These are phyloP conservation scores for Euclidia mi DNA, from an alignment of 2,888 invertebrate species.

Conservation along the genomic window DNA sequence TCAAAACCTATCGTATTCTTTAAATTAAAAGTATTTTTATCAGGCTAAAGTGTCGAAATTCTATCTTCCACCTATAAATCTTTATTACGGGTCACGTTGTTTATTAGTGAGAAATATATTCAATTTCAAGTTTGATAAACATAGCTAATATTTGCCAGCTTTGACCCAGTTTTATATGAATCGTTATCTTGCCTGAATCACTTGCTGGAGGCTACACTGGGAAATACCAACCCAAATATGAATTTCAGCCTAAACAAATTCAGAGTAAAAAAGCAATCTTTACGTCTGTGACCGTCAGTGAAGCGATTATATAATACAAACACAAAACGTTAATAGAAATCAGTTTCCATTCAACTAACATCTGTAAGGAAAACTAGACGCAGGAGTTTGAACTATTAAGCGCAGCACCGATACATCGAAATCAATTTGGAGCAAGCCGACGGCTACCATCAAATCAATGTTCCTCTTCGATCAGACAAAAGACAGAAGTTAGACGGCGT, in stretches of 20 bases:
- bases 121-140: conserved; percentile 34
- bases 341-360: conserved; percentile 15
- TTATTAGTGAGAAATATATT: conserved; percentile 32
- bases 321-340: background rate
- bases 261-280: background rate
- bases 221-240: conserved; percentile 18
- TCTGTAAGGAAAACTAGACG: conserved; percentile 8
- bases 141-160: conserved; percentile 22
- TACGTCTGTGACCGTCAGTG: background rate
- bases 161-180: conserved; percentile 34
- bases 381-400: conserved; percentile 4
- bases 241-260: background rate
- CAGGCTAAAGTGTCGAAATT: conserved; percentile 4
- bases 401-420: conserved; percentile 2
- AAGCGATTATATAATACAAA: background rate
- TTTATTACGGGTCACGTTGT: conserved; percentile 31
- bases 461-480: conserved; percentile 49
- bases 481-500: conserved; percentile 59
- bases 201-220: conserved; percentile 7
- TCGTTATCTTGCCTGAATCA: conserved; percentile 39
- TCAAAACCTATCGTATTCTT: conserved; percentile 9
- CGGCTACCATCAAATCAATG: conserved; percentile 49
- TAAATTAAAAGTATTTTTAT: conserved; percentile 14
- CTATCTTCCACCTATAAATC: conserved; percentile 13
- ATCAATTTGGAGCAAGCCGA: conserved; percentile 37